Conservation (phyloP, 2,888 invertebrate species). For the Polyommatus icarus region DNA sequence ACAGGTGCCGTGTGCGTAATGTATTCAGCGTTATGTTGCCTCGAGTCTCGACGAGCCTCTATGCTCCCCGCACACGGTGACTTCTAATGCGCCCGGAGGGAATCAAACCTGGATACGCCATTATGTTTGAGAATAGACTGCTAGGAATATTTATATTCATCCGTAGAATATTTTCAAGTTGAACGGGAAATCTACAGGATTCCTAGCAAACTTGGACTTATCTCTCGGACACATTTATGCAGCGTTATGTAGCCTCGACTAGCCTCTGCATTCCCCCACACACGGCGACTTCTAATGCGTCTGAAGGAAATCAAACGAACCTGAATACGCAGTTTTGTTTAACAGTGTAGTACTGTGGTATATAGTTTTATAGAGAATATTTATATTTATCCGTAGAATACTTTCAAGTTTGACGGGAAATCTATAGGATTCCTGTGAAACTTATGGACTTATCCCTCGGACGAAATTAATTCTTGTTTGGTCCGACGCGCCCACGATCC, state of each 20-base stretch:
- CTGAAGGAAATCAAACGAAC: background rate
- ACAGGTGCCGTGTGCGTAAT: conserved; percentile 3
- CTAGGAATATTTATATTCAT: too few species aligned
- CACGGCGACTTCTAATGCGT: background rate
- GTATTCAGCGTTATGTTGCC: conserved; percentile 15
- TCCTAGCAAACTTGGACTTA: background rate
- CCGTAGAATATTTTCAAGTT: background rate
- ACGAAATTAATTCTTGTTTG: background rate
- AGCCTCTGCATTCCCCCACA: background rate
- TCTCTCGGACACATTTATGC: conserved; percentile 5
- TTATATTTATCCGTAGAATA: background rate
- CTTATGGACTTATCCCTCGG: conserved; percentile 1
- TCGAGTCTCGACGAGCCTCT: background rate
- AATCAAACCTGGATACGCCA: background rate
- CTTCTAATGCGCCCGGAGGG: background rate
- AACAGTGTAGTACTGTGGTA: too few species aligned
- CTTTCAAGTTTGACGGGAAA: background rate
- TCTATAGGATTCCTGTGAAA: background rate
- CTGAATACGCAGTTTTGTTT: background rate
- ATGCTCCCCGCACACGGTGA: background rate
- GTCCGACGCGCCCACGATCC: conserved; percentile 1
- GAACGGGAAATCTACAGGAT: background rate
- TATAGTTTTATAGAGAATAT: too few species aligned
- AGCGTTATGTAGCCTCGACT: background rate
- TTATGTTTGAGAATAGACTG: too few species aligned